phyloP scores from a whole-genome alignment of 2,888 invertebrate species.

The Heterodera filipjevi region DNA sequence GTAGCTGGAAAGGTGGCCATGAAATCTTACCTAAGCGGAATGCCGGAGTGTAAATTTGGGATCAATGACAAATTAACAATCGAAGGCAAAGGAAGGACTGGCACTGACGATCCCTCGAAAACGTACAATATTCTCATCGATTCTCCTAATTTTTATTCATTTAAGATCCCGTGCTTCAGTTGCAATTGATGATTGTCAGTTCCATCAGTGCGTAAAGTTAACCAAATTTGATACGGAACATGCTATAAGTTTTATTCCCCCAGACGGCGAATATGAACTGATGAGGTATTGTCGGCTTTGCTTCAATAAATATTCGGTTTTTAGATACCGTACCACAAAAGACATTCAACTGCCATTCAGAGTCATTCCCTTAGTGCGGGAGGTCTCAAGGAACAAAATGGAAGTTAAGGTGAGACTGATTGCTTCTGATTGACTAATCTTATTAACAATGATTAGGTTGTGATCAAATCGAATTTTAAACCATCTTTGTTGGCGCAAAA shows the following conservation, averaged over 20 bases:
- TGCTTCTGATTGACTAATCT: background rate
- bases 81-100: constrained; percentile 75
- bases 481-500: constrained; percentile 96
- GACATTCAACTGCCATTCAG: constrained; percentile 99
- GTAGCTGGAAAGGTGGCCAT: constrained; percentile 99
- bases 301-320: constrained; percentile 30
- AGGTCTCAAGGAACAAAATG: constrained; percentile 98
- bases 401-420: constrained; percentile 84
- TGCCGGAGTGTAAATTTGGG: constrained; percentile 99
- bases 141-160: constrained; percentile 1
- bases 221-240: constrained; percentile 99
- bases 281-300: constrained; percentile 77
- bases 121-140: constrained; percentile 43
- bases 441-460: constrained; percentile 66
- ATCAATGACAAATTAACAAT: constrained; percentile 99
- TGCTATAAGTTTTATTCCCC: constrained; percentile 99
- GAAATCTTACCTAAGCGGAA: constrained; percentile 98
- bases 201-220: constrained; percentile 98
- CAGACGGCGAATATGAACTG: constrained; percentile 98
- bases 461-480: constrained; percentile 98
- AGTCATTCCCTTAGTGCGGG: constrained; percentile 95
- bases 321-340: constrained; percentile 95
- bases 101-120: constrained; percentile 78
- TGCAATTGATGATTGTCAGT: constrained; percentile 99
- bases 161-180: constrained; percentile 83